Evolutionary conservation across 2,113 vertebrate genomes (phyloP), one percentile per base, ranked within the genome.

Genomic region (Paramisgurnus dabryanus): DNA sequence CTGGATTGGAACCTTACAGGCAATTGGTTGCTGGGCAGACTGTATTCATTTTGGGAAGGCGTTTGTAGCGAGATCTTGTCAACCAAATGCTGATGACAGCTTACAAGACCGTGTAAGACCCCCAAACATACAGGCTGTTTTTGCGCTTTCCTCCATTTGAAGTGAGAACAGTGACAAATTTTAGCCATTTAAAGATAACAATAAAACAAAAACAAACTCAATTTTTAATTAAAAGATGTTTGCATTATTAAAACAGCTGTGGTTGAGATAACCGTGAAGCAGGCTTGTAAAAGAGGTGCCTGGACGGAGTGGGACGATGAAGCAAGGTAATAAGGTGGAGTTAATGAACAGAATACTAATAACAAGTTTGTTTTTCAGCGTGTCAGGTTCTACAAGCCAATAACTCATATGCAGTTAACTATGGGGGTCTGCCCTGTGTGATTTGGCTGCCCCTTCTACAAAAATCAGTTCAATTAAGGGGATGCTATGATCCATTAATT

Each of bases 311-410:
- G n/a, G 15, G n/a, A 34, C 64, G 55, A 67, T 61, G 70, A 71
- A 78, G 66, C 34, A 69, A 85, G 73, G 79, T 72, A 70, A 87
- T 11, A 80, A 10, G 5, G 11, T 22, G 53, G 53, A 75, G 81
- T 80, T 86, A 87, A 90, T 89, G 89, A 92, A 92, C 87, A 92
- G 83, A 85, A 83, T 82, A 81, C 80, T 83, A 86, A 83, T 89
- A 88, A 91, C 89, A 90, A 89, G 88, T 92, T 91, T 90, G 89
- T 90, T 91, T 90, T 90, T 87, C 85, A 86, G 89, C 87, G 90
- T 90, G 87, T 90, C 86, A 86, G 85, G 83, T 90, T 91, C 83
- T 82, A 76, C 41, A 67, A 87, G 85, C 88, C 86, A 84, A 60
- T 84, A 73, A 80, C 82, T 73, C 70, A 86, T 89, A 90, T 87